Evolutionary conservation across 2,113 vertebrate species (phyloP), one percentile per base, ranked within the genome.

Genomic region (Turnix velox): DNA sequence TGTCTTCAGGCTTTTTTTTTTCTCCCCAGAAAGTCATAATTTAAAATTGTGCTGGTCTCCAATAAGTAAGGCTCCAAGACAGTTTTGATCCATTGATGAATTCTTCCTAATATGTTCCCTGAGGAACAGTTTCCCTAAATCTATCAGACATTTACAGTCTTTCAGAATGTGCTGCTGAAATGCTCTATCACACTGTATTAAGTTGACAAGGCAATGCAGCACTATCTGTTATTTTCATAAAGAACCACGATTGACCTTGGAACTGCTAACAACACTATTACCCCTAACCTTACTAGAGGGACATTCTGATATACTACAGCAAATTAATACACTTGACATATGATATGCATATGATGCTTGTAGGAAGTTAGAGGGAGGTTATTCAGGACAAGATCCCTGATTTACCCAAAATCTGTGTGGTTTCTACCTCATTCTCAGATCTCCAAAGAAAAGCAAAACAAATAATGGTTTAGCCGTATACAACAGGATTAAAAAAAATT

Each of bases 61-160:
- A 95, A 69, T 96, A 97, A 96, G 89, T 92, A 95, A 96, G 83
- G 46, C 86, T 94, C 54, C 17, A 48, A 81, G 97, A 97, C 95
- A 95, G 93, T 93, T 97, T 94, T 97, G 97, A 98, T 97, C 97
- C 97, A 97, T 93, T 80, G 97, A 96, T 63, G 92, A 93, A 94
- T 51, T 58, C 93, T 94, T 94, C 94, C 95, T 97, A 92, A 96
- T 96, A 85, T 51, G 66, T 94, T 98, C 97, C 97, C 97, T 18
- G 85, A 96, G 97, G 97, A 96, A 91, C 79, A 85, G 94, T 96
- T 96, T 97, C 96, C 97, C 94, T 98, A 97, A 98, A 97, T 96
- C 97, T 97, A 93, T 97, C 86, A 96, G 97, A 96, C 97, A 94
- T 97, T 97, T 97, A 96, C 96, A 95, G 96, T 94, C 97, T 96